Evolutionary conservation across 2,113 vertebrate genomes (phyloP).

Genomic region (Catharus bicknelli): DNA sequence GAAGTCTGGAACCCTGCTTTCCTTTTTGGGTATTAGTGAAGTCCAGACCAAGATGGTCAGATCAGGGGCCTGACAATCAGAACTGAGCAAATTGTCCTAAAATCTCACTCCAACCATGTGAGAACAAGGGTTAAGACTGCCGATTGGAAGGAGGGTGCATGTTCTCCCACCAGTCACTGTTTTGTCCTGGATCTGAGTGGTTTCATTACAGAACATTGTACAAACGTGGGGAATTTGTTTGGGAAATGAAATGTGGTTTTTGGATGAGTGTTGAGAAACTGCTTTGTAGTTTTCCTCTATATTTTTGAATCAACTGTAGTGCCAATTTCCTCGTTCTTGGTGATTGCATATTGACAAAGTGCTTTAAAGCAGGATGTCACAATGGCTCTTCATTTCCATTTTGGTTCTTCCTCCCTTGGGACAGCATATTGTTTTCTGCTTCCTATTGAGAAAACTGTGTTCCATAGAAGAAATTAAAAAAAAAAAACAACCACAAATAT

Average conservation of each 20-base stretch:
- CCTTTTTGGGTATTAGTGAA: not conserved
- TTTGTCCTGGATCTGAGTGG: not conserved
- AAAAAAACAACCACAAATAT: not conserved
- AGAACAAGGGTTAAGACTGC: not conserved
- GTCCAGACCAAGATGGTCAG: not conserved
- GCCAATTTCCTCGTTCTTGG: conserved; percentile 30
- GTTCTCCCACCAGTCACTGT: rapidly evolving
- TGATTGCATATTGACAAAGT: conserved; percentile 23
- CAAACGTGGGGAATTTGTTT: not conserved
- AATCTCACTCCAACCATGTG: not conserved
- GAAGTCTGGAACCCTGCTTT: not conserved
- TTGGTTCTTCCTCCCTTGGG: conserved; percentile 59
- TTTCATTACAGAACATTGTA: not conserved
- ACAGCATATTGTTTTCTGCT: conserved; percentile 53
- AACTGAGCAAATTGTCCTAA: not conserved
- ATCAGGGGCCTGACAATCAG: not conserved
- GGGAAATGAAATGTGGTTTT: not conserved
- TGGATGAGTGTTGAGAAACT: not conserved
- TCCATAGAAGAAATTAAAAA: not conserved
- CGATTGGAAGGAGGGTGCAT: not conserved
- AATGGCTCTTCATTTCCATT: conserved; percentile 52
- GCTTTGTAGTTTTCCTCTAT: not conserved
- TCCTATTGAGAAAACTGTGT: conserved; percentile 45
- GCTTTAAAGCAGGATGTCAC: conserved; percentile 53
- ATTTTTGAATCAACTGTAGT: not conserved